Conservation (phyloP, 2,888 invertebrate genomes). For the Protodeltote pygarga region DNA sequence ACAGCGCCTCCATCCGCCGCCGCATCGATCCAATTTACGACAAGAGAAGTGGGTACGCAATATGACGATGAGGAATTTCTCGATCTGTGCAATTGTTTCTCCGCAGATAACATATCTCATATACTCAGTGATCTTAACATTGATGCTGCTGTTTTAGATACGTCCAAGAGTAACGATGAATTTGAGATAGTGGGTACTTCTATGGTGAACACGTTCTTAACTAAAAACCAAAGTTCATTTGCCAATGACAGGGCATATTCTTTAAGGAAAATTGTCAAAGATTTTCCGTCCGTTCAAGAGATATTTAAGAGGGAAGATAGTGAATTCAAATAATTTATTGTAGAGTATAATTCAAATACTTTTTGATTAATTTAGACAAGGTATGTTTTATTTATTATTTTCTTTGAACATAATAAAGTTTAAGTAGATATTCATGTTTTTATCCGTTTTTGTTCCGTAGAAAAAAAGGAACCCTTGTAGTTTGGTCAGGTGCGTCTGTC, state of each 20-base stretch:
- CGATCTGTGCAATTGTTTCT: constrained; percentile 73
- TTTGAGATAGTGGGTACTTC: not conserved
- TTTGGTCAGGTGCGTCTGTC: no score
- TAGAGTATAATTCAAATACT: not conserved
- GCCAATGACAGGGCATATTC: constrained; percentile 62
- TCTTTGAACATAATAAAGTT: no score
- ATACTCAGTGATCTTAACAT: constrained; percentile 47
- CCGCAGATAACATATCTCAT: constrained; percentile 60
- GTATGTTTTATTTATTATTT: constrained; percentile 5
- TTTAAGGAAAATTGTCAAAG: constrained; percentile 58
- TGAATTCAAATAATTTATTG: constrained; percentile 7
- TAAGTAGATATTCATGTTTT: no score
- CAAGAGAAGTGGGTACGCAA: constrained; percentile 63
- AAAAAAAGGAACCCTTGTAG: no score
- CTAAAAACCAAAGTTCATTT: constrained; percentile 48
- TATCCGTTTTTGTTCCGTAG: no score
- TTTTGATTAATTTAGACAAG: constrained; percentile 1
- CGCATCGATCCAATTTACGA: constrained; percentile 49
- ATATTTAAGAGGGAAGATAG: constrained; percentile 69
- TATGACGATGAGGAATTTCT: constrained; percentile 67
- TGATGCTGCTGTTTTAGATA: constrained; percentile 31
- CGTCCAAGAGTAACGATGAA: not conserved
- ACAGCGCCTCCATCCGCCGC: constrained; percentile 30
- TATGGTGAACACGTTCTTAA: not conserved
- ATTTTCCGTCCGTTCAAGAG: constrained; percentile 62